Base-by-base conservation (phyloP, 1,140 invertebrate genomes). In the Neomicropteryx cornuta region DNA sequence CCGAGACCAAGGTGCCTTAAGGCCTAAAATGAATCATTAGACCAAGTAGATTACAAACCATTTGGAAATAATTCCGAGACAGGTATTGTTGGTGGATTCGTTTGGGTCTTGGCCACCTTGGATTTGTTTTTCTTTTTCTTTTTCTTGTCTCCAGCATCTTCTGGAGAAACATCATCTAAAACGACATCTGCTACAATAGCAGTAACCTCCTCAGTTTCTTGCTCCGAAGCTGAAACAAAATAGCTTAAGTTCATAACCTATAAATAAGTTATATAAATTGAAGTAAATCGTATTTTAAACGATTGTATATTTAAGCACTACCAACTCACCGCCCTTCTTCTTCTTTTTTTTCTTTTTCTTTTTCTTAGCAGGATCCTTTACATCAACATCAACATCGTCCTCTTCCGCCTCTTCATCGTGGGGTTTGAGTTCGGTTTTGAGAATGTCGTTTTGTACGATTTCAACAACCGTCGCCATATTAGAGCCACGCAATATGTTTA, bases 1-100 rank as follows among this genome's bases (percentile, higher is more conserved):
- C n/a, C n/a, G n/a, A n/a, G n/a, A n/a, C n/a, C n/a, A n/a, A n/a
- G n/a, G n/a, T n/a, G n/a, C n/a, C n/a, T n/a, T n/a, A n/a, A n/a
- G n/a, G n/a, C n/a, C n/a, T n/a, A n/a, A n/a, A n/a, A n/a, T n/a
- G 35, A 18, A 35, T 6, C 20, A 18, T 11, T 27, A 27, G 8
- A 27, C 23, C 4, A 27, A 62, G 33, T 66, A 58, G 39, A 57
- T 49, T 29, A 66, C 57, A 76, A 73, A 61, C 81, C 86, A 70
- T 91, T 77, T 4, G 87, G 77, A 53, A 79, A 97, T 3, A 95
- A 66, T 38, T 93, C 82, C 1, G 74, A 68, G 46, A 97, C 84
- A 0, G 94, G 82, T 50, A 96, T 76, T 13, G 81, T 75, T 8
- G 93, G 90, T 13, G 91, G 90, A 61, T 62, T 58, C 20, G 55